phyloP scores from a whole-genome alignment of 2,888 invertebrate species.

The Synergus gifuensis region DNA sequence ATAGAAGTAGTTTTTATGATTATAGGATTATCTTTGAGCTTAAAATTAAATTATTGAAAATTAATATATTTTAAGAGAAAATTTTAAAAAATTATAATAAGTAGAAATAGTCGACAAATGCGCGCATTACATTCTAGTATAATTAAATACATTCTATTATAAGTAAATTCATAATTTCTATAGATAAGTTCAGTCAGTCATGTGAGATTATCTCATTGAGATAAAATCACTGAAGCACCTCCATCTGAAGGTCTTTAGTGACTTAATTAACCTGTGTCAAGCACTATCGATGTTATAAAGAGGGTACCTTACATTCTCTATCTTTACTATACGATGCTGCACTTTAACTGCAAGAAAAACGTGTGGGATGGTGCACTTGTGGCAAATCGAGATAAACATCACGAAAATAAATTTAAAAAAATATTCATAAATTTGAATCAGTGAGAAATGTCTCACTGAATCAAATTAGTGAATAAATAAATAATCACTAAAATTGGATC shows the following conservation, averaged over 20 bases:
- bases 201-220: slow-evolving; percentile 29
- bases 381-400: not conserved
- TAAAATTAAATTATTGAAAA: too few species aligned
- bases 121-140: not conserved
- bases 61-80: too few species aligned
- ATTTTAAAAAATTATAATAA: too few species aligned
- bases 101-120: too few species aligned
- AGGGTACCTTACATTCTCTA: slow-evolving; percentile 21
- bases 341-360: not conserved
- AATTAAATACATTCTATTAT: not conserved
- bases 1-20: too few species aligned
- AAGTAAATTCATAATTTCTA: slow-evolving; percentile 20
- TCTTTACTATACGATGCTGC: not conserved
- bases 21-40: too few species aligned
- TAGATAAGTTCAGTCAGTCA: slow-evolving; percentile 27
- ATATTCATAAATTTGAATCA: not conserved
- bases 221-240: slow-evolving; percentile 34
- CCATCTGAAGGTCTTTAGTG: slow-evolving; percentile 30
- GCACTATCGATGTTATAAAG: slow-evolving; percentile 26
- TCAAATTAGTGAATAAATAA: not conserved
- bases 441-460: not conserved
- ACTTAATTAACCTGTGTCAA: slow-evolving; percentile 40
- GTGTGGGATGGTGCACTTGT: not conserved
- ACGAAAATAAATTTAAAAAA: not conserved
- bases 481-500: not conserved